phyloP scores from a whole-genome alignment of 2,797 vertebrate genomes.

The Lagorchestes hirsutus region DNA sequence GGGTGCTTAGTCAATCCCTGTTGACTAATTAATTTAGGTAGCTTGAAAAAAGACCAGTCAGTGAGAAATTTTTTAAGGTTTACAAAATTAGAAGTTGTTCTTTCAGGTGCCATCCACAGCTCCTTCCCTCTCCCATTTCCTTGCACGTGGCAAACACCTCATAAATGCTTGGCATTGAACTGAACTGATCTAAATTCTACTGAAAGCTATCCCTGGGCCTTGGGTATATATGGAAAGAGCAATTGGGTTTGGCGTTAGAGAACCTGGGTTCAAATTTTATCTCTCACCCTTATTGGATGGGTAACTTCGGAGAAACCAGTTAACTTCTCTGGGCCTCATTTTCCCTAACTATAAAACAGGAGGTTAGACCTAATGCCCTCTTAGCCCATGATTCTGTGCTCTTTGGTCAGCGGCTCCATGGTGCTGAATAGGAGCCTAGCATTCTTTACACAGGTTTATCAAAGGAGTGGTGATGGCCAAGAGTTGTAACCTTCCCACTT shows the following conservation, averaged over 20 bases:
- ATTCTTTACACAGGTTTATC: not conserved
- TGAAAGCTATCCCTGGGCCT: not conserved
- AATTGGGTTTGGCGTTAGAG: not conserved
- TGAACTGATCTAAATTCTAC: not conserved
- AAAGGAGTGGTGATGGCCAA: not conserved
- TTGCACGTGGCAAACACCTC: slow-evolving; percentile 9
- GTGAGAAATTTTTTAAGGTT: not conserved
- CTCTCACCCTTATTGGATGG: not conserved
- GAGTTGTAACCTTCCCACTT: not conserved
- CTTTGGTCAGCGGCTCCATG: not conserved
- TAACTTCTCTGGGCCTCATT: not conserved
- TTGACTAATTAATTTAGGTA: not conserved
- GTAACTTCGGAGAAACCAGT: not conserved
- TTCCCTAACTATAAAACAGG: not conserved
- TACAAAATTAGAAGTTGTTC: not conserved
- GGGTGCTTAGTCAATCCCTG: not conserved
- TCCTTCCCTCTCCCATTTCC: not conserved
- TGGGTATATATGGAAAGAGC: not conserved
- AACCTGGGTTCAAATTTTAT: not conserved
- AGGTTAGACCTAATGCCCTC: not conserved
- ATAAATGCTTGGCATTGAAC: not conserved
- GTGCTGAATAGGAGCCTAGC: not conserved
- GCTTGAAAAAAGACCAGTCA: not conserved
- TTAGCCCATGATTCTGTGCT: not conserved
- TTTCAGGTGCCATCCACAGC: not conserved